Conservation (phyloP, 2,888 invertebrate species). For the Hyalella azteca region DNA sequence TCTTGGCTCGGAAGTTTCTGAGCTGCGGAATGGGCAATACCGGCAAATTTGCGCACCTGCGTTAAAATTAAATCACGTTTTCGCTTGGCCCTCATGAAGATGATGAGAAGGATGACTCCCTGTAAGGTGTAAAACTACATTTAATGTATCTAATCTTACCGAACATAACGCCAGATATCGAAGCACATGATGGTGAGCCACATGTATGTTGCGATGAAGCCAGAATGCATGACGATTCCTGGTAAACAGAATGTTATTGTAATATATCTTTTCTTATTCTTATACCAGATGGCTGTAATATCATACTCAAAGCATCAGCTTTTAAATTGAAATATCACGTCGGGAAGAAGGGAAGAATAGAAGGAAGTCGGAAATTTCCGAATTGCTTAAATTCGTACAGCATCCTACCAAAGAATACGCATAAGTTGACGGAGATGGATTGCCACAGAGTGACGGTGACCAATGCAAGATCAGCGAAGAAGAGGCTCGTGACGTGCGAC, state of each 20-base stretch:
- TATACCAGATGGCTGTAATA: too few relatives aligned
- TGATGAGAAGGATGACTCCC: slow-evolving; percentile 11
- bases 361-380: too few relatives aligned
- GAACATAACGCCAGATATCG: background rate
- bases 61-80: background rate
- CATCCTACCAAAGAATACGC: background rate
- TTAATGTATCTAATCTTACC: background rate
- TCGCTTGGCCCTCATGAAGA: background rate
- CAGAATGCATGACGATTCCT: background rate
- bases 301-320: too few relatives aligned
- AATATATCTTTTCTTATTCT: too few relatives aligned
- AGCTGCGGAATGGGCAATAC: background rate
- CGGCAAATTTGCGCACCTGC: background rate
- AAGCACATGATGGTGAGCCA: slow-evolving; percentile 15
- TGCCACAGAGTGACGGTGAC: background rate
- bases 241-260: too few relatives aligned
- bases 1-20: background rate
- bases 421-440: background rate
- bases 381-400: too few relatives aligned
- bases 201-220: background rate
- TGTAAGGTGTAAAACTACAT: too few relatives aligned
- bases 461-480: background rate
- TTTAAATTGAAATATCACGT: too few relatives aligned
- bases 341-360: too few relatives aligned
- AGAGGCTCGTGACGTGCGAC: background rate